Evolutionary conservation across 2,888 invertebrate genomes (phyloP), one percentile per base, ranked within the genome.

Genomic region (Eupithecia insigniata): DNA sequence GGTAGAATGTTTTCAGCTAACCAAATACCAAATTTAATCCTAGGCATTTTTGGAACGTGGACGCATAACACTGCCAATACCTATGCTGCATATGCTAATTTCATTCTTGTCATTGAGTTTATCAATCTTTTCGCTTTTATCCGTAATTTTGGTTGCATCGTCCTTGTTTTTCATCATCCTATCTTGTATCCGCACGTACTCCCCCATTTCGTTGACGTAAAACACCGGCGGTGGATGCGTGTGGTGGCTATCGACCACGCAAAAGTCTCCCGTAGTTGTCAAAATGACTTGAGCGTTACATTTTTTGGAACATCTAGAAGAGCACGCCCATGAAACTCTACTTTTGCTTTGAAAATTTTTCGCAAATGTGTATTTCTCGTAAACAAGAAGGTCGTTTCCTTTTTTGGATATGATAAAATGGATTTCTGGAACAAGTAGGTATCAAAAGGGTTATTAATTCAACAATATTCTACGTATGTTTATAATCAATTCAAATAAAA

Each of bases 401-500:
- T 86, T 91, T 78, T 90, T 90, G 36, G 92, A 92, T 18, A 85
- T 84, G 76, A 92, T 92, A 79, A 87, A 92, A 77, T 90, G 87
- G 73, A 92, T 90, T 83, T 90, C 92, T 74, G 58, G 43, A 74
- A 74, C 28, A 46, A 69, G 18, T 32, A 61, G 61, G 61, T 22
- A n/a, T 62, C 18, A 34, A 66, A 39, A 51, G 10, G 55, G 14
- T 55, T 55, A 55, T 8, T 26, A 55, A 55, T 14, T 26, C 1
- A 26, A 55, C 22, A 26, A 14, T 12, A 55, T 55, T 55, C 26
- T 26, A 55, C 26, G 4, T 22, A 55, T 26, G 26, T 55, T 55
- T 26, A 12, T 4, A 55, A 55, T 12, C 12, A 5, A 55, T 26
- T 55, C 1, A 55, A 55, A 55, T 22, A 55, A 22, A 26, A 55